These are phyloP conservation scores for Diplodus sargus DNA, from an alignment of 2,797 vertebrate species.

Conservation along the genomic window DNA sequence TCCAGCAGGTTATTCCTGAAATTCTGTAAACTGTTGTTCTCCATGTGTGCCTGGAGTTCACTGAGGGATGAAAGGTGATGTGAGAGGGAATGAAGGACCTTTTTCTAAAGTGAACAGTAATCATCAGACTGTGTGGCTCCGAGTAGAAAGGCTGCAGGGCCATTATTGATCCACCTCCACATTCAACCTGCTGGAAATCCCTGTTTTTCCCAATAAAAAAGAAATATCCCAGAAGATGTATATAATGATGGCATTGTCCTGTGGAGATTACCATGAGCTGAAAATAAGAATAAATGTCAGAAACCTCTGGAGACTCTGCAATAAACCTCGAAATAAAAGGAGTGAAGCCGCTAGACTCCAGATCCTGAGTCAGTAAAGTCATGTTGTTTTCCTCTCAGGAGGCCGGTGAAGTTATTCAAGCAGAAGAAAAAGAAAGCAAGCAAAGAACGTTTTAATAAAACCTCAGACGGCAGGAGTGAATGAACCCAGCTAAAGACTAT, in stretches of 20 bases:
- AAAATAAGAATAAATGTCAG: not conserved
- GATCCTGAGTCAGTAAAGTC: too few species aligned
- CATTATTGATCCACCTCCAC: constrained; percentile 6
- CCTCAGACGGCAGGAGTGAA: too few species aligned
- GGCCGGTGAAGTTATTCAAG: too few species aligned
- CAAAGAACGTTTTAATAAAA: too few species aligned
- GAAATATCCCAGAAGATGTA: not conserved
- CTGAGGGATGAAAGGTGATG: not conserved
- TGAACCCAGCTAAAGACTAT: too few species aligned
- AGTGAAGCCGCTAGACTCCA: too few species aligned
- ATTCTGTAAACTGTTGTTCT: not conserved
- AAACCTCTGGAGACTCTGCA: not conserved
- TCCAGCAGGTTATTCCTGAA: not conserved
- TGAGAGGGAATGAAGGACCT: not conserved
- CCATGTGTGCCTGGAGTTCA: not conserved
- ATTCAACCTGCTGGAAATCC: not conserved
- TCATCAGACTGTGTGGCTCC: constrained; percentile 20
- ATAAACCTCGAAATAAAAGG: not conserved
- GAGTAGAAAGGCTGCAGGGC: not conserved
- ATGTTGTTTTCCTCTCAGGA: too few species aligned
- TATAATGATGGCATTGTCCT: not conserved
- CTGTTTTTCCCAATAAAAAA: not conserved
- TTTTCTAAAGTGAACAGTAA: not conserved
- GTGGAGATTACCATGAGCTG: not conserved
- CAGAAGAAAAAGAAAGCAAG: too few species aligned